Evolutionary conservation across 2,797 vertebrate genomes (phyloP).

Genomic region (Lophotriccus pileatus): DNA sequence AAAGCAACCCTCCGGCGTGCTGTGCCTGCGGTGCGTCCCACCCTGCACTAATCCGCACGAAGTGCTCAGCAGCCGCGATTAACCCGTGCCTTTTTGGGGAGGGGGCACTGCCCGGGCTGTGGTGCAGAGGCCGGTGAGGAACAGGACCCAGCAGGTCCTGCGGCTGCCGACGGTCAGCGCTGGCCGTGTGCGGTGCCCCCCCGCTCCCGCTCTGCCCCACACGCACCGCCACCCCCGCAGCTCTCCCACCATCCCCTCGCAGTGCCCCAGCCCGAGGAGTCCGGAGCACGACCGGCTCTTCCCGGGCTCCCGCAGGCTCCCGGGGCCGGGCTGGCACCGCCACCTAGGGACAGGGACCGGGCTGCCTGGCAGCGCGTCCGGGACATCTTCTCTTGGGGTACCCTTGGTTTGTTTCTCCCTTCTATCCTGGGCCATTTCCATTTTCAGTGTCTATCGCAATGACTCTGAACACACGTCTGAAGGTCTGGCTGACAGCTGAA

Average conservation of each 20-base stretch:
- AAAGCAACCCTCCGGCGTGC: not conserved
- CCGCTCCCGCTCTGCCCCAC: not conserved
- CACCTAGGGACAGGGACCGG: not conserved
- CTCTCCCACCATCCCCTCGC: not conserved
- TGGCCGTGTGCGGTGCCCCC: accelerated
- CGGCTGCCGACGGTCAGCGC: accelerated
- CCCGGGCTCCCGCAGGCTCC: not conserved
- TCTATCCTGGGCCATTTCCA: not conserved
- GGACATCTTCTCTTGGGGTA: not conserved
- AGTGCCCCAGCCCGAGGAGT: too few relatives aligned
- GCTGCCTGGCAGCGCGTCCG: not conserved
- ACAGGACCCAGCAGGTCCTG: not conserved
- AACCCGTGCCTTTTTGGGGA: accelerated
- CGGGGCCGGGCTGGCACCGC: not conserved
- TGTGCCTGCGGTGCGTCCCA: not conserved
- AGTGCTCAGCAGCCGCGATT: not conserved
- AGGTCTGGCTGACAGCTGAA: not conserved
- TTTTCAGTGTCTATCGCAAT: not conserved
- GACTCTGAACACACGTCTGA: too few relatives aligned
- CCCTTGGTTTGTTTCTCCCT: not conserved
- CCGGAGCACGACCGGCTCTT: too few relatives aligned
- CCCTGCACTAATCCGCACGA: accelerated
- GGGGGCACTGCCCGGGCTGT: not conserved
- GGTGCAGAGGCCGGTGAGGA: not conserved
- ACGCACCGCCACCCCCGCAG: not conserved